Evolutionary conservation across 2,888 invertebrate species (phyloP), one percentile per base, ranked within the genome.

Genomic region (Hemithea aestivaria): DNA sequence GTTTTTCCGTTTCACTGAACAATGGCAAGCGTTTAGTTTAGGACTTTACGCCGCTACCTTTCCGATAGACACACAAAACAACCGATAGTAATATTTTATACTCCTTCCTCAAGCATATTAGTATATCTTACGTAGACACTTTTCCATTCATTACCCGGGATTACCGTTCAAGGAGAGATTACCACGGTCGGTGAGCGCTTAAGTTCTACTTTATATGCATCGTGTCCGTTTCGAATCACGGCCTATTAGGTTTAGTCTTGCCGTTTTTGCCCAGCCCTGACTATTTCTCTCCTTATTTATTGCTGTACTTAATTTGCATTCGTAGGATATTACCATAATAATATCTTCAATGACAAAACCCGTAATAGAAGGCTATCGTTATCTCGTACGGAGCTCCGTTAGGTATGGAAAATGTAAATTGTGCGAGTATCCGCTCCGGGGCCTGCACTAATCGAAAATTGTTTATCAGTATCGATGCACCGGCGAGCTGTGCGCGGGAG

Each of bases 1-100:
- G 73, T 78, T 84, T 85, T 83, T 81, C 82, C 81, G 75, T 75
- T 64, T 68, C 74, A 53, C 69, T 70, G 78, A 80, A 84, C 80
- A 83, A 81, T 73, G 65, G 67, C 74, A 60, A 68, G 60, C 72
- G 67, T 73, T 80, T 75, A 73, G 74, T 73, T 76, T 73, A 69
- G 73, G 66, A 72, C 70, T 70, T 68, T 63, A 30, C 27, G 35
- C 34, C 66, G 61, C 3, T 66, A 61, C 63, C 62, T 59, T 61
- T 51, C 54, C 49, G 48, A 63, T 62, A 66, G 62, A 62, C 65
- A 62, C 57, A 39, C 42, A 33, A 45, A 35, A 38, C 42, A 42
- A 24, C 37, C 45, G 45, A 31, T 38, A 40, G n/a, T 16, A 16
- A 38, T 41, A 42, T 45, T 36, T 42, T 51, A 50, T 52, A 49